These are phyloP conservation scores for Lophius americanus DNA, from an alignment of 2,797 vertebrate species.

Conservation along the genomic window DNA sequence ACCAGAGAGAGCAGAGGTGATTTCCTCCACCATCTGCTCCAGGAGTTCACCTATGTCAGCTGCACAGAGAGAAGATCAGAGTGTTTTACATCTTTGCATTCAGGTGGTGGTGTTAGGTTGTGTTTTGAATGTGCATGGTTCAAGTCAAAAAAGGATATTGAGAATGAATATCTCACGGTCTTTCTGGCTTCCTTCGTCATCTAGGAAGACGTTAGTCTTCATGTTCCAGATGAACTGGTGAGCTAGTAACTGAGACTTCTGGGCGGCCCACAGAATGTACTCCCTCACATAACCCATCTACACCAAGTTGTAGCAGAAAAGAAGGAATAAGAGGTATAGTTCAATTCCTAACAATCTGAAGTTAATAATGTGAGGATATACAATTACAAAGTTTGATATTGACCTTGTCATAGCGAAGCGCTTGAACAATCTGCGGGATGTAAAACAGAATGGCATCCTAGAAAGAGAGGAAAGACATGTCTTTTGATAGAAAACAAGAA, in stretches of 20 bases:
- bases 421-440: slow-evolving; percentile 98
- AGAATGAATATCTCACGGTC: slow-evolving; percentile 85
- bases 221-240: slow-evolving; percentile 99
- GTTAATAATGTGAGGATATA: too few relatives aligned
- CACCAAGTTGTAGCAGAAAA: not conserved
- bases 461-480: slow-evolving; percentile 17
- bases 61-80: slow-evolving; percentile 42
- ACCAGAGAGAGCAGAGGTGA: slow-evolving; percentile 91
- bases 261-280: slow-evolving; percentile 95
- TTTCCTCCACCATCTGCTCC: slow-evolving; percentile 93
- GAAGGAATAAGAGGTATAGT: not conserved
- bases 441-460: slow-evolving; percentile 98
- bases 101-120: too few relatives aligned
- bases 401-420: slow-evolving; percentile 97
- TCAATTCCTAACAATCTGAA: not conserved
- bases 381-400: not conserved
- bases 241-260: slow-evolving; percentile 95
- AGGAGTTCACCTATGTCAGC: slow-evolving; percentile 94
- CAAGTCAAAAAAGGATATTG: not conserved
- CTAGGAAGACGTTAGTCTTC: slow-evolving; percentile 95
- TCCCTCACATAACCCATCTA: slow-evolving; percentile 98
- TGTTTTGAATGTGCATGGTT: too few relatives aligned
- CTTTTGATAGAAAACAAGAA: not conserved
- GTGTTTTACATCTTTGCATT: not conserved
- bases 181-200: slow-evolving; percentile 93